A percentile compares a stretch with the other conserved stretches of the same genome.
Conservation (phyloP, 2,888 invertebrate species). For the Beris morrisii region DNA sequence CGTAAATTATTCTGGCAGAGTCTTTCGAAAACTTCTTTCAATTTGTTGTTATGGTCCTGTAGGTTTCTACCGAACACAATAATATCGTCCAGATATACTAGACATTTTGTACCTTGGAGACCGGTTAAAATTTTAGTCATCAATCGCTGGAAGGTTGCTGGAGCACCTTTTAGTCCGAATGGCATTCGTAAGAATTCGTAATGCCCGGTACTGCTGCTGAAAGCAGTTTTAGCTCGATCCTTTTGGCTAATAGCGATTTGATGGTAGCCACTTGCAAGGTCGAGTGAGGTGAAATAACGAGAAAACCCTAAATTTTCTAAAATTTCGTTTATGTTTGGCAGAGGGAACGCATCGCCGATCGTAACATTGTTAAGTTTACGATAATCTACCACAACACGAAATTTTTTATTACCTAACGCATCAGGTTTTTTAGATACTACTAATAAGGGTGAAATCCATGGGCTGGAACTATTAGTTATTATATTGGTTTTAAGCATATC, state of each 20-base stretch:
- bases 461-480: slow-evolving; percentile 42
- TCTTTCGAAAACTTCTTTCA: slow-evolving; percentile 42
- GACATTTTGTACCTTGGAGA: slow-evolving; percentile 45
- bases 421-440: slow-evolving; percentile 47
- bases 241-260: slow-evolving; percentile 34
- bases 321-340: slow-evolving; percentile 37
- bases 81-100: slow-evolving; percentile 50
- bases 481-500: slow-evolving; percentile 36
- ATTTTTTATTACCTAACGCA: slow-evolving; percentile 43
- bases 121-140: slow-evolving; percentile 50
- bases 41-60: slow-evolving; percentile 42
- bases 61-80: slow-evolving; percentile 42
- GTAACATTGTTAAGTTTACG: slow-evolving; percentile 37
- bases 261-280: slow-evolving; percentile 38
- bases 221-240: slow-evolving; percentile 37
- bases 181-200: slow-evolving; percentile 44
- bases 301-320: slow-evolving; percentile 38
- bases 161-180: slow-evolving; percentile 51
- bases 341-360: slow-evolving; percentile 24
- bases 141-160: slow-evolving; percentile 50
- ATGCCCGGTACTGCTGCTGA: slow-evolving; percentile 33
- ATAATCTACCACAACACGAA: slow-evolving; percentile 42
- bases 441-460: slow-evolving; percentile 42
- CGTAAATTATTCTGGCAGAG: slow-evolving; percentile 40
- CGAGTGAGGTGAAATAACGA: slow-evolving; percentile 37